These are phyloP conservation scores for Zosterops borbonicus DNA, from an alignment of 2,113 vertebrate genomes.

Conservation along the genomic window DNA sequence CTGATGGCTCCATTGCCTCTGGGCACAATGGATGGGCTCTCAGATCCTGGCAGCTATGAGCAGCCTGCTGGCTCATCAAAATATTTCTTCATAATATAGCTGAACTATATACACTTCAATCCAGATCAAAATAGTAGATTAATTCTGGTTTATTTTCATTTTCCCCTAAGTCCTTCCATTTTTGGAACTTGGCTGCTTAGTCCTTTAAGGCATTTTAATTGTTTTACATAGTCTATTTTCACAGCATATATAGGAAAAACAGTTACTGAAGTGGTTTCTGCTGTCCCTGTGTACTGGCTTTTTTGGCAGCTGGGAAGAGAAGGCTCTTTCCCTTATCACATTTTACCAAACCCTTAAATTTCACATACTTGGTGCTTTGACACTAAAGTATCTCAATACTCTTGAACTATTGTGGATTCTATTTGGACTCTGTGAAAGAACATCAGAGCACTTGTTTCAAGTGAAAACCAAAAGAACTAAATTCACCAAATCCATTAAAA, in stretches of 20 bases:
- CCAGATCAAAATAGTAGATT: neutral
- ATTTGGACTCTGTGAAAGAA: neutral
- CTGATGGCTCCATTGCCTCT: fast-evolving
- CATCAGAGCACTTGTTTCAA: neutral
- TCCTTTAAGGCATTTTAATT: neutral
- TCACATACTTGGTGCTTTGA: neutral
- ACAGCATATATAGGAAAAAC: neutral
- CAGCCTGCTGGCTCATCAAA: neutral
- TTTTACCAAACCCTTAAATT: neutral
- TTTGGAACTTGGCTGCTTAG: neutral
- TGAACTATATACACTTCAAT: neutral
- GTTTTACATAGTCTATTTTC: neutral
- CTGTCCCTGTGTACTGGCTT: neutral
- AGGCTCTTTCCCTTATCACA: neutral
- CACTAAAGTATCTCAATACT: neutral
- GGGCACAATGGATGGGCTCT: fast-evolving
- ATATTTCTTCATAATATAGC: neutral
- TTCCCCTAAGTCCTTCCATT: neutral
- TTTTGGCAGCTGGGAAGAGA: neutral
- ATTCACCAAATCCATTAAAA: neutral
- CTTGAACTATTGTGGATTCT: neutral
- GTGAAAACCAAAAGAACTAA: neutral
- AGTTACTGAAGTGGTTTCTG: neutral
- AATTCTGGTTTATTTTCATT: neutral
- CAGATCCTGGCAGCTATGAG: neutral